Percentiles rank a stretch among this genome's conserved stretches.
Evolutionary conservation across 2,888 invertebrate species (phyloP).

Genomic region (Caenorhabditis uteleia): DNA sequence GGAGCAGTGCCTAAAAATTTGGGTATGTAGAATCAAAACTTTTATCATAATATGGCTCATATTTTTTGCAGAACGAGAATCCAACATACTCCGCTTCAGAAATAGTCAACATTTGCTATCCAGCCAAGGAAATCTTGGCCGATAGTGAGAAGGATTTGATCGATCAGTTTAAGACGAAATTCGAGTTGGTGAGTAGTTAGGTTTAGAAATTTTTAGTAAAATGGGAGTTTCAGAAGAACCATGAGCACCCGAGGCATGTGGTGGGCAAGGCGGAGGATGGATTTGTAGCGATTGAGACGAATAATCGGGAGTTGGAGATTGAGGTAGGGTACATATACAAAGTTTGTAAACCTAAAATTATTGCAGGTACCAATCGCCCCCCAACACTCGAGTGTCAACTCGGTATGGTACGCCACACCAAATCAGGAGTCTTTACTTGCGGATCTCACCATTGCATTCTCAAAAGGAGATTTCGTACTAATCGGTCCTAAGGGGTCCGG

Average conservation of each 20-base stretch:
- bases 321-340: too few species aligned
- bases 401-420: constrained; percentile 79
- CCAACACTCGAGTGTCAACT: not conserved
- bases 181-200: constrained; percentile 32
- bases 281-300: not conserved
- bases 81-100: constrained; percentile 78
- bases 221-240: constrained; percentile 9
- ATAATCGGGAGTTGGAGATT: not conserved
- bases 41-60: not conserved
- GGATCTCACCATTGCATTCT: constrained; percentile 81
- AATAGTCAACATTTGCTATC: constrained; percentile 82
- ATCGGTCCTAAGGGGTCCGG: constrained; percentile 85
- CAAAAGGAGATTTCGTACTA: constrained; percentile 84
- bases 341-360: too few species aligned
- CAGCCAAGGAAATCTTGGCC: constrained; percentile 81
- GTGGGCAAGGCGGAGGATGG: not conserved
- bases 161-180: constrained; percentile 68
- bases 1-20: constrained; percentile 41
- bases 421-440: constrained; percentile 83
- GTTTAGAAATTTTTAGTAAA: not conserved
- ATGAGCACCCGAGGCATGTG: constrained; percentile 8
- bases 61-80: constrained; percentile 77
- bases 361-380: not conserved
- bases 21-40: constrained; percentile 34
- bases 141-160: constrained; percentile 81